Evolutionary conservation across 2,797 vertebrate species (phyloP), one percentile per base, ranked within the genome.

Genomic region (Erpetoichthys calabaricus): DNA sequence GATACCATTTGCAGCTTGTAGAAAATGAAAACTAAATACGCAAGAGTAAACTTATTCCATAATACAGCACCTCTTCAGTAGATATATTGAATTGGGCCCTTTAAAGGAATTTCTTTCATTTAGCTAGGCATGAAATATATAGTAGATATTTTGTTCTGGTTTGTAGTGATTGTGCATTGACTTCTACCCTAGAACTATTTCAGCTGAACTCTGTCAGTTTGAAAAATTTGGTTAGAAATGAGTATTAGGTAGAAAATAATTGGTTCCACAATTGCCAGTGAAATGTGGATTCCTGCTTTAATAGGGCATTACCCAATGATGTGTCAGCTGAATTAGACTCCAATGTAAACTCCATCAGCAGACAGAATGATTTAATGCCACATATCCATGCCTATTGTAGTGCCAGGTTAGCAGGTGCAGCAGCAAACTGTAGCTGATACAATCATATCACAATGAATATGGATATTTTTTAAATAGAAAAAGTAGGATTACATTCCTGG

Each of bases 241-340:
- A 59, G n/a, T 43, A 57, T 44, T 53, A 63, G 25, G 41, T 52
- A 25, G 55, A 60, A 64, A 64, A 64, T 55, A 63, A 45, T 60
- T 67, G 45, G 49, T 58, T 67, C 45, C 10, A 61, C 4, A 0
- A 8, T 56, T 50, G 54, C 3, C 60, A 47, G 5, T 52, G 45
- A 61, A 58, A 60, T 53, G 46, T 49, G 54, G 1, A 25, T 65
- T 51, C 43, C 49, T 55, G 53, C 25, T 41, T 3, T 62, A 60
- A 58, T 52, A 61, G 52, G 44, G 2, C 6, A 25, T 63, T 65
- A 64, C 7, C 3, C 45, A 3, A 2, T 45, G 4, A 3, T 53
- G 47, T 60, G 2, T n/a, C 60, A 59, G 59, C 6, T 45, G 1
- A 5, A 8, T 61, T 45, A 56, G 42, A 6, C 6, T 4, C 1